A percentile compares a stretch with the other conserved stretches of the same genome.
Conservation (phyloP, 2,113 vertebrate species). For the Speoplatyrhinus poulsoni region DNA sequence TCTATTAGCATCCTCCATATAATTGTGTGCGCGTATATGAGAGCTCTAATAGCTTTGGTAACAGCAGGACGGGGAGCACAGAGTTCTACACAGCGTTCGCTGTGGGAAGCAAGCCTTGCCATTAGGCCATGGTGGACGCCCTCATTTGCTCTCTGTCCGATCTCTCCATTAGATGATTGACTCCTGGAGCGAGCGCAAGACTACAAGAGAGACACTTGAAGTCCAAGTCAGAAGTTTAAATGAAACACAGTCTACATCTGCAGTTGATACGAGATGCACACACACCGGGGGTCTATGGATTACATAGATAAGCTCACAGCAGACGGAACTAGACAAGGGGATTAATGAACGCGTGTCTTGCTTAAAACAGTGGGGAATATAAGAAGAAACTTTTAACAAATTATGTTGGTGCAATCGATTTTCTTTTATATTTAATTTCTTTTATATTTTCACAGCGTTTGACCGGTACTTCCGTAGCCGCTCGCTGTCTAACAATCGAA, state of each 20-base stretch:
- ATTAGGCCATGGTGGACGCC: constrained; percentile 37
- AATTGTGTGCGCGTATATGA: constrained; percentile 3
- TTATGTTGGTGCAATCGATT: no score
- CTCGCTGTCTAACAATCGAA: constrained; percentile 94
- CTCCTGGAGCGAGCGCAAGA: constrained; percentile 47
- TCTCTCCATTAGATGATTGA: constrained; percentile 53
- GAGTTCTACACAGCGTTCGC: constrained; percentile 20
- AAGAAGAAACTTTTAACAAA: no score
- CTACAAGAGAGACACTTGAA: constrained; percentile 31
- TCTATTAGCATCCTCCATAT: not conserved
- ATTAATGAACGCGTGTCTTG: not conserved
- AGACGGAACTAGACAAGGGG: not conserved
- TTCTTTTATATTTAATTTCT: not conserved
- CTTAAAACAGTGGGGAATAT: no score
- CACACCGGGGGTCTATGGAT: not conserved
- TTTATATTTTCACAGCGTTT: constrained; percentile 49
- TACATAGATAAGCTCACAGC: constrained; percentile 2
- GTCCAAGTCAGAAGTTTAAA: constrained; percentile 33
- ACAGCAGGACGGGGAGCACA: constrained; percentile 1
- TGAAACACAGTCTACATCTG: constrained; percentile 39
- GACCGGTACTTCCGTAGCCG: constrained; percentile 91
- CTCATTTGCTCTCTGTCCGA: constrained; percentile 53
- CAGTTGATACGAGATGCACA: constrained; percentile 3
- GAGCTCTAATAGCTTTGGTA: constrained; percentile 30
- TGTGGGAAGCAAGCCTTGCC: constrained; percentile 42